A percentile compares a stretch with the other conserved stretches of the same genome.
phyloP scores from a whole-genome alignment of 2,797 vertebrate genomes.

The Protonibea diacanthus region DNA sequence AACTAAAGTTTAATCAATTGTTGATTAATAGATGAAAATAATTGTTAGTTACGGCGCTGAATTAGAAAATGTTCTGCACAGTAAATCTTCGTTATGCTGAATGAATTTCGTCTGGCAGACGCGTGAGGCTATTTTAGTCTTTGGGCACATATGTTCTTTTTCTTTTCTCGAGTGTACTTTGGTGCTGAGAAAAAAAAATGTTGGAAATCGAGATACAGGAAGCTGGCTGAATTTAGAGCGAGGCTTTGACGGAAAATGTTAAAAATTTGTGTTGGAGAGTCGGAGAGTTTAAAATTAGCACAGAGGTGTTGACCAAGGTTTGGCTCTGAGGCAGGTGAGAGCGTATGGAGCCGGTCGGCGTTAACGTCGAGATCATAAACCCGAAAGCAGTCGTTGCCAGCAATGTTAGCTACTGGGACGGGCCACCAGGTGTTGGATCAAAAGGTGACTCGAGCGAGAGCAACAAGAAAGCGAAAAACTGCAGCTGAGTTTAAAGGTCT shows the following conservation, averaged over 20 bases:
- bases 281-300: constrained; percentile 53
- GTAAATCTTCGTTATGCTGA: background rate
- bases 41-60: background rate
- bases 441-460: background rate
- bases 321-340: constrained; percentile 19
- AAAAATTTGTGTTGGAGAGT: constrained; percentile 45
- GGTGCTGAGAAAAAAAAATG: background rate
- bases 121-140: background rate
- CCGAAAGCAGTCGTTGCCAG: background rate
- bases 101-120: background rate
- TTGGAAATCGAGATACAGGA: constrained; percentile 35
- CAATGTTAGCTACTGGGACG: constrained; percentile 25
- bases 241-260: constrained; percentile 31
- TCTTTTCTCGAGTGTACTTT: constrained; percentile 12
- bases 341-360: constrained; percentile 24
- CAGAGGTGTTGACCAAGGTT: constrained; percentile 52
- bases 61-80: background rate
- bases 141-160: constrained; percentile 18
- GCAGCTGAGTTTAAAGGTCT: constrained; percentile 24
- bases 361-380: constrained; percentile 21
- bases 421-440: constrained; percentile 34
- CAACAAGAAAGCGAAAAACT: constrained; percentile 28
- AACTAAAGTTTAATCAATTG: background rate
- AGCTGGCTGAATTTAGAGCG: constrained; percentile 11
- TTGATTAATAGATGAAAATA: too few relatives aligned